Evolutionary conservation across 2,113 vertebrate species (phyloP).

Genomic region (Vanacampus margaritifer): DNA sequence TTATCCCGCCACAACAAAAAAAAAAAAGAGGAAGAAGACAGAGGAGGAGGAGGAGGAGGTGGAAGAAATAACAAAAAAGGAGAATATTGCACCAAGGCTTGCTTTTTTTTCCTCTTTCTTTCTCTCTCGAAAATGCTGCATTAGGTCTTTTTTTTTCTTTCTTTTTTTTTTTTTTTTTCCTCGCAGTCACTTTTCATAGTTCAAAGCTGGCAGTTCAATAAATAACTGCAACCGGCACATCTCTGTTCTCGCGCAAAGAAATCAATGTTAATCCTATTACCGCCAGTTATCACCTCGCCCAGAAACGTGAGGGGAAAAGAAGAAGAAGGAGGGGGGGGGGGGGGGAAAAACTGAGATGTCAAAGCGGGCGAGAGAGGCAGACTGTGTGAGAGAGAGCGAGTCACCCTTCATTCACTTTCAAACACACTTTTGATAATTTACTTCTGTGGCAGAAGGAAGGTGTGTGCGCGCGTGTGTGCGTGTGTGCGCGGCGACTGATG

Average conservation of each 20-base stretch:
- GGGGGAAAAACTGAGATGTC: slow-evolving; percentile 89
- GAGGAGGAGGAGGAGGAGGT: slow-evolving; percentile 68
- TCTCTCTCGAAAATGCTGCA: slow-evolving; percentile 2
- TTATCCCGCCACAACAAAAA: slow-evolving; percentile 87
- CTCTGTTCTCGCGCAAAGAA: slow-evolving; percentile 99
- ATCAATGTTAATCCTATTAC: slow-evolving; percentile 99
- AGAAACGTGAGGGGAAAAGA: slow-evolving; percentile 90
- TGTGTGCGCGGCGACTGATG: slow-evolving; percentile 68
- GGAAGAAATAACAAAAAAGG: slow-evolving; percentile 73
- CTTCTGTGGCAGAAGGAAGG: slow-evolving; percentile 78
- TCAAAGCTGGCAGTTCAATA: slow-evolving; percentile 99
- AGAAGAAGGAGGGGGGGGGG: slow-evolving; percentile 61
- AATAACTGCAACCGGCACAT: slow-evolving; percentile 99
- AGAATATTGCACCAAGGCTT: slow-evolving; percentile 81
- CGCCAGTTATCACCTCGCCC: slow-evolving; percentile 99
- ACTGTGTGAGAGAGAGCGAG: slow-evolving; percentile 70
- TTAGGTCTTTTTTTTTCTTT: slow-evolving; percentile 83
- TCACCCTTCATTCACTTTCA: slow-evolving; percentile 98
- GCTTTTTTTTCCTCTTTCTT: not conserved
- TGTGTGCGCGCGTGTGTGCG: slow-evolving; percentile 42
- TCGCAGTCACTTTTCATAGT: slow-evolving; percentile 95
- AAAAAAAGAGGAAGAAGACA: slow-evolving; percentile 52
- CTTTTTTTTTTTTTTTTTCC: slow-evolving; percentile 89
- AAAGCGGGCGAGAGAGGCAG: slow-evolving; percentile 77
- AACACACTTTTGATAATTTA: slow-evolving; percentile 96